These are phyloP conservation scores for Tenthredo scrophulariae DNA, from an alignment of 2,888 invertebrate species.

Conservation along the genomic window DNA sequence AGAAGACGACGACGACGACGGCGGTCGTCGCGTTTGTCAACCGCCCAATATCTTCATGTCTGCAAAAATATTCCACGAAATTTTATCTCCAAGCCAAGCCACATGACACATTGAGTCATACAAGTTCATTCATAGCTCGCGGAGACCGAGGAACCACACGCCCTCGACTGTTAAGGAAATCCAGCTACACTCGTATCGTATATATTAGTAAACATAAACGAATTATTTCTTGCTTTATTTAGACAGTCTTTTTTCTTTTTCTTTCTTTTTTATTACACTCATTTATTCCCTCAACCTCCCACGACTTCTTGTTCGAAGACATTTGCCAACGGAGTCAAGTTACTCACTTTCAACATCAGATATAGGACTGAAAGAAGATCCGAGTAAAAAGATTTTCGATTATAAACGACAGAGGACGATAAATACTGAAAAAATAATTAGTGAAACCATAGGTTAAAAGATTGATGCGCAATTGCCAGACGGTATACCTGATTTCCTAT, in stretches of 20 bases:
- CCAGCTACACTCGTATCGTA: slow-evolving; percentile 14
- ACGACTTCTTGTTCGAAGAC: not conserved
- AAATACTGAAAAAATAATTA: not conserved
- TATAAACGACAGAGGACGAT: not conserved
- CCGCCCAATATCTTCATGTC: slow-evolving; percentile 52
- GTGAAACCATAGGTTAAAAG: too few species aligned
- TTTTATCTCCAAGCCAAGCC: slow-evolving; percentile 46
- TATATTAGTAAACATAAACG: not conserved
- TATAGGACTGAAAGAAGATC: not conserved
- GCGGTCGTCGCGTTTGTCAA: slow-evolving; percentile 53
- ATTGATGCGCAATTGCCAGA: not conserved
- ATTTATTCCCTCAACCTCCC: not conserved
- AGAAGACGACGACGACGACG: slow-evolving; percentile 37
- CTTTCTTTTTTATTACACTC: not conserved
- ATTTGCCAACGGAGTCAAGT: slow-evolving; percentile 19
- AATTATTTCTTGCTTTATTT: not conserved
- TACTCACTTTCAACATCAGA: not conserved
- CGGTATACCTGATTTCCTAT: slow-evolving; percentile 11
- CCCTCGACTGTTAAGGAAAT: slow-evolving; percentile 51
- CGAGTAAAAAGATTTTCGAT: not conserved
- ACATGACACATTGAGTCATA: slow-evolving; percentile 51
- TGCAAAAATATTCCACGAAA: slow-evolving; percentile 53
- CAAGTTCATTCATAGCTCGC: slow-evolving; percentile 50
- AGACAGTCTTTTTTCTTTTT: not conserved
- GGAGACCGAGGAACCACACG: slow-evolving; percentile 32